Evolutionary conservation across 2,797 vertebrate genomes (phyloP).

Genomic region (Microctenopoma lineatum): DNA sequence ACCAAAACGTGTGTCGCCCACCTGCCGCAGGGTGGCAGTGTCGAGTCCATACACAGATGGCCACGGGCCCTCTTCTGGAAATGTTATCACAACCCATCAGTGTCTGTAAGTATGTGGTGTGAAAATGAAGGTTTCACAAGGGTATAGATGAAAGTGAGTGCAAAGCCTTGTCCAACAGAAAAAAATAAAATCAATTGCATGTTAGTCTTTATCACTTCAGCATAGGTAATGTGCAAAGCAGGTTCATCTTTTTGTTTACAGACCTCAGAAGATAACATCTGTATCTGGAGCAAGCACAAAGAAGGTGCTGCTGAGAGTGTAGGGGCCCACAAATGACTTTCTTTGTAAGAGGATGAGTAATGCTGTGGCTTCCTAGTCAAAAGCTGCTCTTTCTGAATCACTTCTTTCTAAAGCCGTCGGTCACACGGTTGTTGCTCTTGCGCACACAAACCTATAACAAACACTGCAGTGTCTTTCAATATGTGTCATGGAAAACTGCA

Average conservation of each 20-base stretch:
- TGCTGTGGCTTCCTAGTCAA: background rate
- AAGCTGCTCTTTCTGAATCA: background rate
- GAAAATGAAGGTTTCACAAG: background rate
- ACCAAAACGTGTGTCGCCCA: too few species aligned
- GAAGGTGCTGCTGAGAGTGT: background rate
- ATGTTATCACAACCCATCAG: background rate
- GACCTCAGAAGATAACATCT: background rate
- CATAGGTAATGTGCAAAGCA: background rate
- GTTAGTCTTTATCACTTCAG: background rate
- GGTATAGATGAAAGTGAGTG: background rate
- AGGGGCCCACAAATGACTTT: constrained; percentile 14
- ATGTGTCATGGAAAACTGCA: background rate
- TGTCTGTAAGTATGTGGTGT: background rate
- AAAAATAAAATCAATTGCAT: too few species aligned
- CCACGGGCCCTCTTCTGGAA: background rate
- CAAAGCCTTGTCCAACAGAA: too few species aligned
- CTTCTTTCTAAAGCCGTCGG: background rate
- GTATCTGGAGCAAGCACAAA: background rate
- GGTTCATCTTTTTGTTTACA: background rate
- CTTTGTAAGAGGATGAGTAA: constrained; percentile 23
- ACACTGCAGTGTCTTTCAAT: background rate
- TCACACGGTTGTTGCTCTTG: background rate
- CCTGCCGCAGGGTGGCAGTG: background rate
- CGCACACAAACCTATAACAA: background rate
- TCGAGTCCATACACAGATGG: background rate